Evolutionary conservation across 2,113 vertebrate genomes (phyloP).

Genomic region (Alexandromys fortis): DNA sequence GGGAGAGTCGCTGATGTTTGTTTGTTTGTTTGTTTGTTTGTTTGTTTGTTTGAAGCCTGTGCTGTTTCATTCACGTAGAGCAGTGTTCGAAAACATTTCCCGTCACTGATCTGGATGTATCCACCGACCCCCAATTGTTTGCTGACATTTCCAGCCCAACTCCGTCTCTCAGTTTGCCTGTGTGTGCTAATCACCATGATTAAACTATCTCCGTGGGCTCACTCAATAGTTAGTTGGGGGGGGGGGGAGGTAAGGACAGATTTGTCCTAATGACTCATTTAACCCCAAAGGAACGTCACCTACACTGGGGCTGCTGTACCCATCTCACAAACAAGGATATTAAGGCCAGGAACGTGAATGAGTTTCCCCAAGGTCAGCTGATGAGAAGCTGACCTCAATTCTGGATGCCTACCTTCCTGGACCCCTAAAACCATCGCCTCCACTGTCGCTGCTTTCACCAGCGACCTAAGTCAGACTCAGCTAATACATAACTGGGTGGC

Average conservation of each 20-base stretch:
- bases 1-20: neutral
- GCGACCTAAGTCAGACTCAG: neutral
- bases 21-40: neutral
- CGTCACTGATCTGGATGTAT: neutral
- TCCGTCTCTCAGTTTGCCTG: rapidly evolving
- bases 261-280: neutral
- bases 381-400: neutral
- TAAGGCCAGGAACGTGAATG: neutral
- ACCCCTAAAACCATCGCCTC: neutral
- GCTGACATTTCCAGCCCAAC: neutral
- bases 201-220: neutral
- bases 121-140: neutral
- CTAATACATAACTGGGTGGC: neutral
- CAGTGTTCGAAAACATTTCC: neutral
- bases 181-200: too few species aligned
- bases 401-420: neutral
- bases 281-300: neutral
- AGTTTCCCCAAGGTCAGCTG: neutral
- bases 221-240: too few species aligned
- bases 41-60: neutral
- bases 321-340: neutral
- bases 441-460: neutral
- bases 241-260: neutral
- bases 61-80: neutral
- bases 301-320: too few species aligned